Evolutionary conservation across 2,113 vertebrate genomes (phyloP).

Genomic region (Butorides virescens): DNA sequence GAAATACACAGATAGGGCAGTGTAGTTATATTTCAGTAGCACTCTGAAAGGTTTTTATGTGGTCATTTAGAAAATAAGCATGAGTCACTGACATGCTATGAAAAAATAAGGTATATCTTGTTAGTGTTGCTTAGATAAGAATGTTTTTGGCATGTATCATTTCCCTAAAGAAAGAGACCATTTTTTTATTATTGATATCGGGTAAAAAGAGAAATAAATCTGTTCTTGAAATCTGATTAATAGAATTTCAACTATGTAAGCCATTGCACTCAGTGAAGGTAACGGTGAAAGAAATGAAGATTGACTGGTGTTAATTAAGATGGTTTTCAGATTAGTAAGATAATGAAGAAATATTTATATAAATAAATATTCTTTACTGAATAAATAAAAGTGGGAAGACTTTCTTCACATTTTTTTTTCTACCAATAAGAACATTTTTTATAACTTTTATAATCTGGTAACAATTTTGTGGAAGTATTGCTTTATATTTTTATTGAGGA

Average conservation of each 20-base stretch:
- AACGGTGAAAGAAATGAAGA: neutral
- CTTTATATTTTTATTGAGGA: neutral
- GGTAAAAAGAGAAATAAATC: neutral
- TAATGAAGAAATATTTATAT: neutral
- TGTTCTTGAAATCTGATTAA: neutral
- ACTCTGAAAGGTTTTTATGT: neutral
- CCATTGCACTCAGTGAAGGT: neutral
- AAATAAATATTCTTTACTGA: neutral
- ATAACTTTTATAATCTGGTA: neutral
- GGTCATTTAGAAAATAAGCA: neutral
- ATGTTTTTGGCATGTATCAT: neutral
- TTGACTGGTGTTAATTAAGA: neutral
- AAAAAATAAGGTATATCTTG: neutral
- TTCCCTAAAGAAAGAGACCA: neutral
- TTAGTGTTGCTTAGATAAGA: neutral
- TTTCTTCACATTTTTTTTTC: neutral
- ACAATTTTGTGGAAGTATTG: neutral
- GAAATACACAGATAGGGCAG: neutral
- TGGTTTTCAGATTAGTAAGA: neutral
- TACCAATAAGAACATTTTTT: neutral
- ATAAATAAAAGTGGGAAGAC: neutral
- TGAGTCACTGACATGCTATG: neutral
- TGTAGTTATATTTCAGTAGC: neutral
- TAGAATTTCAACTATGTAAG: neutral
- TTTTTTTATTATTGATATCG: neutral